These are phyloP conservation scores for Hypomecis punctinalis DNA, from an alignment of 2,888 invertebrate genomes.

Conservation along the genomic window DNA sequence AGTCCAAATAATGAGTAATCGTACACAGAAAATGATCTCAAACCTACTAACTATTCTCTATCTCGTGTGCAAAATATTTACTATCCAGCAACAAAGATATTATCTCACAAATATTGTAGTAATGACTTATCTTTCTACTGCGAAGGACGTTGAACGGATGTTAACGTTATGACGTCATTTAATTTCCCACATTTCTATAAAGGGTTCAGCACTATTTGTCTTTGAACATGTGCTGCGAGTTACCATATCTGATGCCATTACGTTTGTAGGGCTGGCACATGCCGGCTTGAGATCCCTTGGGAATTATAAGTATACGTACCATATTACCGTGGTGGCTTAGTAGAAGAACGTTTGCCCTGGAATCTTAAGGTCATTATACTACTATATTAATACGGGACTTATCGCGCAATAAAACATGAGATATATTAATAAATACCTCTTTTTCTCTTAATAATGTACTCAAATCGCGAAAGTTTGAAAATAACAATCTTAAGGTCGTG, in stretches of 20 bases:
- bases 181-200: slow-evolving; percentile 44
- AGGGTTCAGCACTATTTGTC: slow-evolving; percentile 37
- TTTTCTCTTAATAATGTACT: no score
- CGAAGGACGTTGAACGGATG: slow-evolving; percentile 33
- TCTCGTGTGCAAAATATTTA: slow-evolving; percentile 26
- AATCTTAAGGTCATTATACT: no score
- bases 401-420: no score
- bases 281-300: neutral
- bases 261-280: slow-evolving; percentile 15
- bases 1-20: slow-evolving; percentile 26
- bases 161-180: slow-evolving; percentile 39
- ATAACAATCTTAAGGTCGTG: no score
- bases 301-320: neutral
- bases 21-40: slow-evolving; percentile 18
- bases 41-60: slow-evolving; percentile 13
- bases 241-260: slow-evolving; percentile 40
- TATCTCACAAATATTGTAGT: slow-evolving; percentile 27
- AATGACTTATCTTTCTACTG: slow-evolving; percentile 18
- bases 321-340: no score
- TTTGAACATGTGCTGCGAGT: slow-evolving; percentile 40
- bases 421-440: no score
- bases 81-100: slow-evolving; percentile 11
- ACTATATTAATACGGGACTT: no score
- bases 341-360: no score
- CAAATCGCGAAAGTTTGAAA: no score